These are phyloP conservation scores for Pocillopora damicornis DNA, from an alignment of 64 coral and sea anemone genomes.

Conservation along the genomic window DNA sequence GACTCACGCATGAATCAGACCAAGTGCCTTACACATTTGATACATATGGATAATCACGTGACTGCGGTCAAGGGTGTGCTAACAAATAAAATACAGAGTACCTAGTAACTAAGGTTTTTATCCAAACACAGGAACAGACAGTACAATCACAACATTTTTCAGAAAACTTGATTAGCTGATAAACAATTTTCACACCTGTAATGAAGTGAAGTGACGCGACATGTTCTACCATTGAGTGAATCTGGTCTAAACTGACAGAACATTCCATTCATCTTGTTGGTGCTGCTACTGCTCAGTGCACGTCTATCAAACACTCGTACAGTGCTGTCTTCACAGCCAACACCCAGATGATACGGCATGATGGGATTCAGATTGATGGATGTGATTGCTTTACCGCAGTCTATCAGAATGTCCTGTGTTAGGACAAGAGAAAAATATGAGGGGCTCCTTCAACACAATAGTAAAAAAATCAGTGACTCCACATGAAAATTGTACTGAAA, in stretches of 20 bases:
- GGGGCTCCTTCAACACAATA: no score
- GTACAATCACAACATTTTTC: no score
- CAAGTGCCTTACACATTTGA: no score
- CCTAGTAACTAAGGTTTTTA: no score
- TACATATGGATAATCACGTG: no score
- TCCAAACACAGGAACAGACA: no score
- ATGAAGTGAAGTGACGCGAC: slow-evolving; percentile 83
- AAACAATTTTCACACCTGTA: slow-evolving; percentile 60
- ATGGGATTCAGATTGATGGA: slow-evolving; percentile 87
- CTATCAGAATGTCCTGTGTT: slow-evolving; percentile 81
- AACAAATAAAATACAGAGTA: no score
- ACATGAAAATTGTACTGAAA: no score
- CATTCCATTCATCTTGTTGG: slow-evolving; percentile 67
- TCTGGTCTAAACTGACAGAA: slow-evolving; percentile 93
- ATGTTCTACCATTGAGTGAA: slow-evolving; percentile 68
- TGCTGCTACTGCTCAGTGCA: slow-evolving; percentile 55
- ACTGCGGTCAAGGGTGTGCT: no score
- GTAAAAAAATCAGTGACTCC: no score
- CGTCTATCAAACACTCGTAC: slow-evolving; percentile 89
- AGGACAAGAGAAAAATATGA: background rate
- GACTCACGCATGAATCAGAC: no score
- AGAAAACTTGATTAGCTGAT: background rate
- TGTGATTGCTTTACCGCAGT: slow-evolving; percentile 88
- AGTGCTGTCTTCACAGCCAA: slow-evolving; percentile 90
- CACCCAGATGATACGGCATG: slow-evolving; percentile 73